Conservation (phyloP, 2,888 invertebrate genomes). For the Nemapogon koenigi region DNA sequence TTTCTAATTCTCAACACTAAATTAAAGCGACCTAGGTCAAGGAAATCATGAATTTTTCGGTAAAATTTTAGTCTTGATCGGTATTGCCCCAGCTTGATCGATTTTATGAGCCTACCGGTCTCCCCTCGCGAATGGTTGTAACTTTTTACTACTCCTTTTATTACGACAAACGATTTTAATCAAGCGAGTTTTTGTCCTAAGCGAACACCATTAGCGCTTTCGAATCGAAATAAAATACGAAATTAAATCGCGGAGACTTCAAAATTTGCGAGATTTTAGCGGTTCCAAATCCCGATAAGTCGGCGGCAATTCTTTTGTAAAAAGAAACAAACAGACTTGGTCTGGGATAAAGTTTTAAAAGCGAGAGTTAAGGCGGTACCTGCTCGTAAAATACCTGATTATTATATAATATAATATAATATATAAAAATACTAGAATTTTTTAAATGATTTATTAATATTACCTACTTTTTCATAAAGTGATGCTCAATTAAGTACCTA, state of each 20-base stretch:
- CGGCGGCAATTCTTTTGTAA: too few relatives aligned
- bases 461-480: too few relatives aligned
- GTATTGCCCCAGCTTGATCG: slow-evolving; percentile 42
- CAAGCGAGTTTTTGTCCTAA: slow-evolving; percentile 59
- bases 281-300: slow-evolving; percentile 6
- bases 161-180: slow-evolving; percentile 66
- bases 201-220: slow-evolving; percentile 50
- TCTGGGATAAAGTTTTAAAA: too few relatives aligned
- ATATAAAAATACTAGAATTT: too few relatives aligned
- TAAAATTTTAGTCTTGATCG: slow-evolving; percentile 57
- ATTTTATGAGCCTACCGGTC: slow-evolving; percentile 57
- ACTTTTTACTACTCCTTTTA: slow-evolving; percentile 61
- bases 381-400: too few relatives aligned
- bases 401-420: too few relatives aligned
- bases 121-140: slow-evolving; percentile 51
- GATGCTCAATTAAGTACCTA: too few relatives aligned
- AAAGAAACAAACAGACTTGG: too few relatives aligned
- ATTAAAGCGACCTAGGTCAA: slow-evolving; percentile 28
- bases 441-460: too few relatives aligned
- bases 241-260: slow-evolving; percentile 41
- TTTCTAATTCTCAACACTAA: slow-evolving; percentile 37
- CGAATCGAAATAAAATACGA: slow-evolving; percentile 49
- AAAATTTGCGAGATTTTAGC: slow-evolving; percentile 36
- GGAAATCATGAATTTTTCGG: slow-evolving; percentile 35
- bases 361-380: too few relatives aligned